A percentile compares a stretch with the other conserved stretches of the same genome.
Conservation (phyloP, 2,888 invertebrate genomes). For the Chironomus riparius region DNA sequence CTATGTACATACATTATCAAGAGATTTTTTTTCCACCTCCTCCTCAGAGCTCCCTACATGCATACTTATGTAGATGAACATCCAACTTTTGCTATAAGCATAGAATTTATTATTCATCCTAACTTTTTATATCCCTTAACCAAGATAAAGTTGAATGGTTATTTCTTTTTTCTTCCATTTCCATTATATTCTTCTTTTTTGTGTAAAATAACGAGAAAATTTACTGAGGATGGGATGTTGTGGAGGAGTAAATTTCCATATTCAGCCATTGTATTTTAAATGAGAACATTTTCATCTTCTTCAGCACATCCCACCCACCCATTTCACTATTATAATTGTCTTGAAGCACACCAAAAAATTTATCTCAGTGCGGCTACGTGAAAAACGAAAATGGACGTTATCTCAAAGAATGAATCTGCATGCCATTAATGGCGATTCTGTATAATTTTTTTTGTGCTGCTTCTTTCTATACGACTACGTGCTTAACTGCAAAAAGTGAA, state of each 20-base stretch:
- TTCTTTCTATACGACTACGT: not conserved
- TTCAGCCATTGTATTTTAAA: not conserved
- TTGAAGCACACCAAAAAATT: not conserved
- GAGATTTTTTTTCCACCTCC: constrained; percentile 14
- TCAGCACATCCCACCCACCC: not conserved
- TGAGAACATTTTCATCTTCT: constrained; percentile 9
- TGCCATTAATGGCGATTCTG: not conserved
- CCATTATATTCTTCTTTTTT: not conserved
- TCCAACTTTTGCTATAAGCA: not conserved
- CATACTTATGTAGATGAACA: too few species aligned
- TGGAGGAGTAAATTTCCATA: not conserved
- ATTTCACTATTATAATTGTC: not conserved
- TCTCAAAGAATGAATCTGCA: not conserved
- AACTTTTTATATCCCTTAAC: constrained; percentile 18
- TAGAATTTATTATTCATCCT: constrained; percentile 24
- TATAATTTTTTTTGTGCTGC: too few species aligned
- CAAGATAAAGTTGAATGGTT: constrained; percentile 28
- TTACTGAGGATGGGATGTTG: not conserved
- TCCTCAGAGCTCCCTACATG: too few species aligned
- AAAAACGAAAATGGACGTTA: not conserved
- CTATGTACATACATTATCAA: constrained; percentile 3
- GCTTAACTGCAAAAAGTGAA: not conserved
- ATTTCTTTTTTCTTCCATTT: not conserved
- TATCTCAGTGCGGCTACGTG: not conserved
- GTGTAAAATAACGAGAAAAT: not conserved